Percentiles rank a stretch among this genome's conserved stretches.
phyloP scores from a whole-genome alignment of 2,113 vertebrate genomes.

The Alosa alosa region DNA sequence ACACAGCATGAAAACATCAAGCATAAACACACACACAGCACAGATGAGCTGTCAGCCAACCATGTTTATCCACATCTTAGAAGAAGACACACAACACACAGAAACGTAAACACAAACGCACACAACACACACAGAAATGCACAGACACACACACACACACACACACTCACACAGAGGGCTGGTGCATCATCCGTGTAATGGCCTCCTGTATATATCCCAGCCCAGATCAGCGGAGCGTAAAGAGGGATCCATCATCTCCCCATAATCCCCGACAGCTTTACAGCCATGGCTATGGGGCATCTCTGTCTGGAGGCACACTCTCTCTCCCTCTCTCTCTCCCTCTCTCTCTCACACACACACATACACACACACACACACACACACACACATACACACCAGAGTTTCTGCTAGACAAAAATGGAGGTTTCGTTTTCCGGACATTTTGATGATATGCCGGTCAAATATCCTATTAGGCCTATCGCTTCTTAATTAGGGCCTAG shows the following conservation, averaged over 20 bases:
- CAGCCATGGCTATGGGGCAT: slow-evolving; percentile 50
- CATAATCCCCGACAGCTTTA: slow-evolving; percentile 66
- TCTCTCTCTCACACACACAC: not conserved
- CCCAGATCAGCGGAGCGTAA: slow-evolving; percentile 64
- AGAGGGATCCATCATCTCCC: slow-evolving; percentile 66
- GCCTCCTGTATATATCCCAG: slow-evolving; percentile 55
- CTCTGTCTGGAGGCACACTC: slow-evolving; percentile 42
- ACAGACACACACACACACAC: slow-evolving; percentile 24
- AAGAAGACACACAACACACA: slow-evolving; percentile 3
- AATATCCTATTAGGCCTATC: too few relatives aligned
- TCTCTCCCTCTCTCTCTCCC: not conserved
- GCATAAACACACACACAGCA: not conserved
- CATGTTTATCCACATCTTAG: slow-evolving; percentile 17
- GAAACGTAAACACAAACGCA: not conserved
- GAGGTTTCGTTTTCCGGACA: too few relatives aligned
- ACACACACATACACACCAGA: too few relatives aligned
- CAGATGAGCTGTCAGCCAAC: not conserved
- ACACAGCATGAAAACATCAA: slow-evolving; percentile 4
- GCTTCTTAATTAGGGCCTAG: too few relatives aligned
- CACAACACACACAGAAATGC: not conserved
- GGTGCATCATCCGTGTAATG: slow-evolving; percentile 43
- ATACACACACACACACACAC: not conserved
- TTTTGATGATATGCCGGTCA: too few relatives aligned
- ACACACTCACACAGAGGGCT: slow-evolving; percentile 5
- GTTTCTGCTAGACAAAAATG: too few relatives aligned